Conservation (phyloP, 2,888 invertebrate species). For the Bedellia somnulentella region DNA sequence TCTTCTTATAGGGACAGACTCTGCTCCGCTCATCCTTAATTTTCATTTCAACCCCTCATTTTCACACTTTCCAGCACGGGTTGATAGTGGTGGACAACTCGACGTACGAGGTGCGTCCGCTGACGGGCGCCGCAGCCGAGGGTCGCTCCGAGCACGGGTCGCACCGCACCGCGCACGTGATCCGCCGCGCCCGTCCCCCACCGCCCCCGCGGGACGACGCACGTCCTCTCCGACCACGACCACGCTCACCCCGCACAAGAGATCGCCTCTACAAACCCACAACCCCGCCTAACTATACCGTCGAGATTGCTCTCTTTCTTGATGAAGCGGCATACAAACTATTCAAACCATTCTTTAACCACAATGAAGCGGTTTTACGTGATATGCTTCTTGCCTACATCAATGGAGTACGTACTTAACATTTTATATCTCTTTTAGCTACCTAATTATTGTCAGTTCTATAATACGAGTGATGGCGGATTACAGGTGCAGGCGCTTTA, state of each 20-base stretch:
- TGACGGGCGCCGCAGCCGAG: conserved; percentile 38
- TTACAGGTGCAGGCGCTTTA: conserved; percentile 76
- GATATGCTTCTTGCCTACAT: conserved; percentile 80
- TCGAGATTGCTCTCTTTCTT: conserved; percentile 75
- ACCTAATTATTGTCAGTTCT: too few species aligned
- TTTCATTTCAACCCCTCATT: too few species aligned
- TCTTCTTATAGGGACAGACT: too few species aligned
- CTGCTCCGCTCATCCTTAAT: too few species aligned
- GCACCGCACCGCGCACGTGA: conserved; percentile 56
- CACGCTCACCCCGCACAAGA: conserved; percentile 23
- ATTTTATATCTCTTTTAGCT: neutral
- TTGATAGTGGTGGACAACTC: conserved; percentile 67
- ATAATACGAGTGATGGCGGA: neutral
- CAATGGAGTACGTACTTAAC: conserved; percentile 63
- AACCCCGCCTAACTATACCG: conserved; percentile 48
- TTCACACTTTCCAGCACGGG: conserved; percentile 66
- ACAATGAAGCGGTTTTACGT: conserved; percentile 65
- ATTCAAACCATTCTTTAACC: conserved; percentile 68
- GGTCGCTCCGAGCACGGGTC: conserved; percentile 32
- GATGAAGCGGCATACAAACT: conserved; percentile 73
- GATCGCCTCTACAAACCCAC: conserved; percentile 16
- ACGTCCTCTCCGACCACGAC: conserved; percentile 18
- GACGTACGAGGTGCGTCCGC: conserved; percentile 70
- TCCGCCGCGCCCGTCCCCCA: conserved; percentile 55
- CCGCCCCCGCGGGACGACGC: conserved; percentile 43